Evolutionary conservation across 2,797 vertebrate species (phyloP), one percentile per base, ranked within the genome.

Genomic region (Coluber constrictor): DNA sequence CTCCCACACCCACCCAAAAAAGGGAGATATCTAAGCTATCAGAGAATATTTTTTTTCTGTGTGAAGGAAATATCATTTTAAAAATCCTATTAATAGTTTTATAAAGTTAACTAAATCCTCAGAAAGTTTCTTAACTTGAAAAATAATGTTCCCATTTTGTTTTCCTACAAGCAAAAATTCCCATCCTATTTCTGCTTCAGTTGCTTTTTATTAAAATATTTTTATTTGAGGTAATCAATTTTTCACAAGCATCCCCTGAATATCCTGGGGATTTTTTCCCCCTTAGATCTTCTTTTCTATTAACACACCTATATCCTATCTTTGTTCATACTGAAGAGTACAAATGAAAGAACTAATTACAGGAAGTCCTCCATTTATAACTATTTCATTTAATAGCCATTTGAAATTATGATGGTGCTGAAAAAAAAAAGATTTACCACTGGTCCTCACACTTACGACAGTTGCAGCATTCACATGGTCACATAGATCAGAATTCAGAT

Each of bases 361-460:
- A 27, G 23, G 27, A 66, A n/a, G 13, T 66, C 63, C 63, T 66
- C 63, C 63, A 66, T 12, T 66, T 66, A 15, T 66, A 66, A n/a
- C 29, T 12, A 66, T 66, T n/a, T 66, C 8, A n/a, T 66, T 66
- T 66, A 66, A n/a, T n/a, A 66, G 63, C 2, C 12, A 0, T n/a
- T 66, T 66, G 29, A 66, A 66, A 15, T 66, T n/a, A n/a, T n/a
- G 63, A n/a, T 66, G 5, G 29, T 66, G 63, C 13, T 66, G 29
- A 6, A n/a, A n/a, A 66, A 63, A 63, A 66, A 66, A 0, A n/a
- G 29, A 15, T 5, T n/a, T 66, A n/a, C 0, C 0, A 15, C 29
- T 66, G 63, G 12, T n/a, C 29, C 63, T 66, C 29, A 29, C 63
- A 66, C 29, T 63, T 63, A 12, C 8, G 1, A 60, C 9, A 27